A percentile compares a stretch with the other conserved stretches of the same genome.
Conservation (phyloP, 2,888 invertebrate genomes). For the Charanyca ferruginea region DNA sequence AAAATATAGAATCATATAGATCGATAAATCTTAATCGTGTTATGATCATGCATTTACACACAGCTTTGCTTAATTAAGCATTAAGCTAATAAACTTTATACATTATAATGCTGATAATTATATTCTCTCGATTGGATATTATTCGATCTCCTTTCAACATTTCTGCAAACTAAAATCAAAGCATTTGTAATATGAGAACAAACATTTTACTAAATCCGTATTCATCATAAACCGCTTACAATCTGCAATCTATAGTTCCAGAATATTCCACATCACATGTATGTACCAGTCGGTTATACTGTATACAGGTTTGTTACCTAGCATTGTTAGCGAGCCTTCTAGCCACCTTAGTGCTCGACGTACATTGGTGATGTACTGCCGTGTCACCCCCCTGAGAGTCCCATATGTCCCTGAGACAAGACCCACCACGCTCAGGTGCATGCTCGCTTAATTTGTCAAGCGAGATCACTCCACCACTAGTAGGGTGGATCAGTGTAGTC, state of each 20-base stretch:
- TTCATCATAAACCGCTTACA: conserved; percentile 2
- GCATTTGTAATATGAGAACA: neutral
- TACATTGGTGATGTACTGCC: conserved; percentile 57
- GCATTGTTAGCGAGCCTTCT: conserved; percentile 41
- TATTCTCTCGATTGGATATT: neutral
- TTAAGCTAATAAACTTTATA: neutral
- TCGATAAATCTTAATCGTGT: neutral
- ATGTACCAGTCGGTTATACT: too few species aligned
- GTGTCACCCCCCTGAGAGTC: conserved; percentile 63
- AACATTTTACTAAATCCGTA: neutral
- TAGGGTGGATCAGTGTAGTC: conserved; percentile 20
- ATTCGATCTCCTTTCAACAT: neutral
- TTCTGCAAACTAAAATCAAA: conserved; percentile 2
- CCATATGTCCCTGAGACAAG: conserved; percentile 73
- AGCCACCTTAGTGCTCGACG: conserved; percentile 7
- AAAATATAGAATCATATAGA: too few species aligned
- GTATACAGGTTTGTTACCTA: conserved; percentile 37
- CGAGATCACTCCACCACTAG: conserved; percentile 67
- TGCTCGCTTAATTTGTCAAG: conserved; percentile 79
- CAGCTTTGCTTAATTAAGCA: neutral
- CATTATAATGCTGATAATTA: neutral
- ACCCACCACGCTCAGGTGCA: conserved; percentile 76
- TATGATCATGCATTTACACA: neutral
- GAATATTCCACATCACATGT: conserved; percentile 20
- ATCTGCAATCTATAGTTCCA: conserved; percentile 13